phyloP scores from a whole-genome alignment of 2,888 invertebrate species.

The Chouioia cunea region DNA sequence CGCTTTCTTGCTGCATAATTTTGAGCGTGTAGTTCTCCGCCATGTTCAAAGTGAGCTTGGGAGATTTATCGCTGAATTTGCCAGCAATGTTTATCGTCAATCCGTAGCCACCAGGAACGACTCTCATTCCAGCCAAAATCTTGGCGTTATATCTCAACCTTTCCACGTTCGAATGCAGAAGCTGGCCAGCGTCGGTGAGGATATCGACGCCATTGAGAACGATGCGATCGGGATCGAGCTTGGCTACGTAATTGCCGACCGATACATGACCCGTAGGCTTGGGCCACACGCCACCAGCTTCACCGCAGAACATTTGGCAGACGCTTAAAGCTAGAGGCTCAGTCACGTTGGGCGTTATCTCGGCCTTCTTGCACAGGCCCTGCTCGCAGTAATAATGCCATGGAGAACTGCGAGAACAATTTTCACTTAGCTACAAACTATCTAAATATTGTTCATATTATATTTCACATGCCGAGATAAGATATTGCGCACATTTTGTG shows the following conservation, averaged over 20 bases:
- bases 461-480: too few species aligned
- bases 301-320: slow-evolving; percentile 76
- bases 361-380: slow-evolving; percentile 60
- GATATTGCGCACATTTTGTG: too few species aligned
- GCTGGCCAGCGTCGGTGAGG: slow-evolving; percentile 59
- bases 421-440: not conserved
- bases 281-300: slow-evolving; percentile 76
- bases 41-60: slow-evolving; percentile 70
- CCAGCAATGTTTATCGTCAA: slow-evolving; percentile 54
- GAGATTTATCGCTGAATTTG: slow-evolving; percentile 39
- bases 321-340: slow-evolving; percentile 69
- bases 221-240: slow-evolving; percentile 71
- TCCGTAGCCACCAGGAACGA: slow-evolving; percentile 45
- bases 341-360: slow-evolving; percentile 53
- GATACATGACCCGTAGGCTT: slow-evolving; percentile 74
- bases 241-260: slow-evolving; percentile 71
- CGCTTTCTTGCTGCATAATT: slow-evolving; percentile 50
- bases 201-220: slow-evolving; percentile 65
- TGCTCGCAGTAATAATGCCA: slow-evolving; percentile 64
- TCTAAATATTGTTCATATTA: too few species aligned
- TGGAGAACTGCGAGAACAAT: slow-evolving; percentile 59
- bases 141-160: slow-evolving; percentile 50
- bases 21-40: slow-evolving; percentile 49
- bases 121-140: slow-evolving; percentile 10
- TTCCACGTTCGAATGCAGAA: slow-evolving; percentile 54